A percentile compares a stretch with the other conserved stretches of the same genome.
Conservation (phyloP, 2,888 invertebrate species). For the Acronicta psi region DNA sequence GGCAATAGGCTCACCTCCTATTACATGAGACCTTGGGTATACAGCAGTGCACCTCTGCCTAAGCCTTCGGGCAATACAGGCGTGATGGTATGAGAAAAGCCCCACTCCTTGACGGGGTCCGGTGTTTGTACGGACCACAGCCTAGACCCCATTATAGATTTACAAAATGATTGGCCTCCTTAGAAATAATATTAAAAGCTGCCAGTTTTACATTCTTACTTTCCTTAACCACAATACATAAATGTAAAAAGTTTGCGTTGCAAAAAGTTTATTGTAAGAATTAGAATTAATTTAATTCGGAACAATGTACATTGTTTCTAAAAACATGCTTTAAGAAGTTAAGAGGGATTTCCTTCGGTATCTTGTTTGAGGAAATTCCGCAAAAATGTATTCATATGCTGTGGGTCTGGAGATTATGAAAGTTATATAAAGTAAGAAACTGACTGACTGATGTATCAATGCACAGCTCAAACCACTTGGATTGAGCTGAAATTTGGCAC, state of each 20-base stretch:
- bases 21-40: too few species aligned
- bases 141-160: too few species aligned
- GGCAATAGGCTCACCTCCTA: too few species aligned
- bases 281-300: neutral
- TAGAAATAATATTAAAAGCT: neutral
- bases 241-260: slow-evolving; percentile 1
- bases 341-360: neutral
- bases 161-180: neutral
- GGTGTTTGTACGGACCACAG: too few species aligned
- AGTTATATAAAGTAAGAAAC: neutral
- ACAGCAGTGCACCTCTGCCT: too few species aligned
- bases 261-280: neutral
- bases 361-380: neutral
- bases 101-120: too few species aligned
- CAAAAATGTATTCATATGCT: neutral
- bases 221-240: neutral
- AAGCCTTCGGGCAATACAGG: too few species aligned
- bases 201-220: neutral
- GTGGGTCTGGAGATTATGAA: neutral
- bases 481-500: too few species aligned
- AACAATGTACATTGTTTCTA: neutral
- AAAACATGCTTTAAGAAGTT: neutral
- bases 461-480: too few species aligned
- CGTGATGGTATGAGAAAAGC: too few species aligned
- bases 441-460: too few species aligned